phyloP scores from a whole-genome alignment of 2,113 vertebrate species.

The Danionella cerebrum region DNA sequence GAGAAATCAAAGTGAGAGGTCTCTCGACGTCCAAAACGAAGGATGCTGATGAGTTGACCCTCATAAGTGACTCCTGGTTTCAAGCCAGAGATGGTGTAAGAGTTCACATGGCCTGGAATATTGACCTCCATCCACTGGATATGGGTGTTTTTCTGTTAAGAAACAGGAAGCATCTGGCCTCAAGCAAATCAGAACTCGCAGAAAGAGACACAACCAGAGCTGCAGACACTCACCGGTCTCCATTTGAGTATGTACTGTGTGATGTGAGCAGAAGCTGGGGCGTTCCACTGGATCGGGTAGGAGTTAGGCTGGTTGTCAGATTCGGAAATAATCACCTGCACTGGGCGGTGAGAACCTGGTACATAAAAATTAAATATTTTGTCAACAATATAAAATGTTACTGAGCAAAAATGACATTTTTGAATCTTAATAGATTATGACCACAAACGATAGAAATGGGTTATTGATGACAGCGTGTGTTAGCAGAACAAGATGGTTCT shows the following conservation, averaged over 20 bases:
- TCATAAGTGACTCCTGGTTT: constrained; percentile 86
- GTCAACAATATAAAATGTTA: neutral
- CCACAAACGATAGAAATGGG: too few relatives aligned
- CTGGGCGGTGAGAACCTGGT: constrained; percentile 72
- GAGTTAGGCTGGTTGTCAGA: constrained; percentile 82
- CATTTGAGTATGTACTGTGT: constrained; percentile 87
- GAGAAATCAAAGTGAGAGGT: constrained; percentile 92
- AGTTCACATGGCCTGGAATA: constrained; percentile 86
- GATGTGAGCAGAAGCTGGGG: constrained; percentile 80
- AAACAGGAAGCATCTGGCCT: too few relatives aligned
- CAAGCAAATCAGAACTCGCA: too few relatives aligned
- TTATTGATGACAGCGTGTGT: too few relatives aligned
- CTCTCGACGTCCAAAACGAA: constrained; percentile 75
- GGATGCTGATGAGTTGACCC: constrained; percentile 89
- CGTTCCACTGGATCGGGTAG: constrained; percentile 92
- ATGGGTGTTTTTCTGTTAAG: constrained; percentile 73
- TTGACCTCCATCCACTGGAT: constrained; percentile 78
- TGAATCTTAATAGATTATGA: too few relatives aligned
- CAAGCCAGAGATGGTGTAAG: constrained; percentile 88
- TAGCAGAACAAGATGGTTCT: too few relatives aligned
- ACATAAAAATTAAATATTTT: neutral
- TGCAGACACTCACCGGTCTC: constrained; percentile 73
- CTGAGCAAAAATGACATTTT: neutral
- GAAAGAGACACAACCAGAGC: too few relatives aligned
- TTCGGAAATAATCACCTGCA: constrained; percentile 94